phyloP scores from a whole-genome alignment of 2,888 invertebrate species.

The Temnothorax ravouxi region DNA sequence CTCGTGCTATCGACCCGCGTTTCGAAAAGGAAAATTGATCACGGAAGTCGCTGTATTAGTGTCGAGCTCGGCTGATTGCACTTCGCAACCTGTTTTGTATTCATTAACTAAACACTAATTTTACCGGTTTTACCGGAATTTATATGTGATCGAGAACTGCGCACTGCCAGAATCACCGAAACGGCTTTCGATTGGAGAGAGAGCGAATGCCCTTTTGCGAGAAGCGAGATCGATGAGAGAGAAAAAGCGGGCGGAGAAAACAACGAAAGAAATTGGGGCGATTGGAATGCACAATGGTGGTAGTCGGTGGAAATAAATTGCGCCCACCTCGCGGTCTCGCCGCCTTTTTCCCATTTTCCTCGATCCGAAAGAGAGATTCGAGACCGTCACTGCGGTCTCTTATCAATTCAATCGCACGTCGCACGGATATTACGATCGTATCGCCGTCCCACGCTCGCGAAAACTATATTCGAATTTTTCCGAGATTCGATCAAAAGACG shows the following conservation, averaged over 20 bases:
- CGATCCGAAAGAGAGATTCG: slow-evolving; percentile 64
- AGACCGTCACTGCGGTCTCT: slow-evolving; percentile 9
- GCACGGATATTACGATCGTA: slow-evolving; percentile 63
- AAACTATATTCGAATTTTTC: slow-evolving; percentile 37
- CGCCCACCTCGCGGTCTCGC: slow-evolving; percentile 57
- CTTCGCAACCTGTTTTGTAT: slow-evolving; percentile 25
- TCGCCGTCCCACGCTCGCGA: slow-evolving; percentile 33
- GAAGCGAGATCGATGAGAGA: slow-evolving; percentile 27
- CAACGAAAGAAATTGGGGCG: slow-evolving; percentile 47
- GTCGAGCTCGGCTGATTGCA: background rate
- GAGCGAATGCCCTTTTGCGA: slow-evolving; percentile 22
- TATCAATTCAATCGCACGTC: slow-evolving; percentile 65
- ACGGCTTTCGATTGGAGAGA: background rate
- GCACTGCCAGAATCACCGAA: slow-evolving; percentile 39
- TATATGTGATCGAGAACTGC: slow-evolving; percentile 33
- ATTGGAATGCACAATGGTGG: slow-evolving; percentile 63
- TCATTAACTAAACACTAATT: slow-evolving; percentile 57
- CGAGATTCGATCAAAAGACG: background rate
- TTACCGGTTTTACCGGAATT: slow-evolving; percentile 30
- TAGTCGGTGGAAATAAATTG: slow-evolving; percentile 76
- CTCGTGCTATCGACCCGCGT: background rate
- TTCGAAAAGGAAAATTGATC: background rate
- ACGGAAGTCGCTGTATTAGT: background rate
- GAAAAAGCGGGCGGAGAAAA: slow-evolving; percentile 16
- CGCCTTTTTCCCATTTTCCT: slow-evolving; percentile 80